These are phyloP conservation scores for Hydropotes inermis DNA, from an alignment of 2,113 vertebrate species.

Conservation along the genomic window DNA sequence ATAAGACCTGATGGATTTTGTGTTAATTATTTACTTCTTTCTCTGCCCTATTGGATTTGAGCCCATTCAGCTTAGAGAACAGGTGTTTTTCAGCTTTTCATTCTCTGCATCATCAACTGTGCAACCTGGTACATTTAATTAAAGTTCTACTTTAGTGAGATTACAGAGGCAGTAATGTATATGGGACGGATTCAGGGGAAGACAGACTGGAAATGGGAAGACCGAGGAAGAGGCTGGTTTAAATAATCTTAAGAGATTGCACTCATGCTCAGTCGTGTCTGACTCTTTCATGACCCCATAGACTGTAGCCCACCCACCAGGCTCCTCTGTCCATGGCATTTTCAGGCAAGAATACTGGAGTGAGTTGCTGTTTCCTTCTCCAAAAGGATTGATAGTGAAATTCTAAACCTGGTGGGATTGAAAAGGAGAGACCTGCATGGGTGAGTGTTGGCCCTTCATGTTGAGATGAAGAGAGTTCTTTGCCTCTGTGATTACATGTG, in stretches of 20 bases:
- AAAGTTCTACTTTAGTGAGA: not conserved
- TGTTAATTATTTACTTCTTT: slow-evolving; percentile 51
- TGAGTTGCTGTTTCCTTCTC: not conserved
- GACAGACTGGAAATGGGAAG: not conserved
- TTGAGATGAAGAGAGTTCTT: not conserved
- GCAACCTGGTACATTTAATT: not conserved
- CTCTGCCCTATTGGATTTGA: slow-evolving; percentile 3
- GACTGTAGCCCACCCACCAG: not conserved
- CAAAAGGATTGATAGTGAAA: not conserved
- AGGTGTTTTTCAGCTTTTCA: slow-evolving; percentile 18
- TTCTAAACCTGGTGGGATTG: not conserved
- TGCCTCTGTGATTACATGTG: not conserved
- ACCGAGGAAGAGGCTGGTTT: not conserved
- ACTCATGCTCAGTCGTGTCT: not conserved
- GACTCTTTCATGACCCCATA: not conserved
- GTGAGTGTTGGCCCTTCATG: not conserved
- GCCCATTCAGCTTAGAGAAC: not conserved
- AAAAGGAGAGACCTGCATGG: not conserved
- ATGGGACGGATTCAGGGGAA: not conserved
- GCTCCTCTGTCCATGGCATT: not conserved
- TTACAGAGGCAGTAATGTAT: not conserved
- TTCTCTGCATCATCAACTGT: not conserved
- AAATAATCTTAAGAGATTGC: not conserved
- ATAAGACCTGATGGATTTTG: not conserved
- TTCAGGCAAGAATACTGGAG: not conserved